Evolutionary conservation across 1,140 invertebrate species (phyloP), one percentile per base, ranked within the genome.

Genomic region (Limonius californicus): DNA sequence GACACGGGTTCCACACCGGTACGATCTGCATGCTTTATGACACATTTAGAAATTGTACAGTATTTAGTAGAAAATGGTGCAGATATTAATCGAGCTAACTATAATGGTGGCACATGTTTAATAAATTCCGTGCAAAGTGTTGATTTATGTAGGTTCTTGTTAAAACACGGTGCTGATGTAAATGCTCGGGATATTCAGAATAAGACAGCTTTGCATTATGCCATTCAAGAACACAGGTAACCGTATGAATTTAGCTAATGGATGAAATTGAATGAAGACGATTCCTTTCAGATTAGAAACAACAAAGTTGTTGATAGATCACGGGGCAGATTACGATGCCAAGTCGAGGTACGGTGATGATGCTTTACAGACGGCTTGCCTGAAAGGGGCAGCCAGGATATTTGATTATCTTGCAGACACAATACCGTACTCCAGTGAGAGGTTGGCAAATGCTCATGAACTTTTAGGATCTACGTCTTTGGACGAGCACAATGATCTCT

Each of bases 171-270:
- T 27, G 92, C 89, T 16, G 82, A 87, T 68, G 90, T 94, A 2
- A 94, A 96, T 80, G 90, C 92, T 0, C 83, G 85, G 19, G 94
- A 97, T 78, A 91, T 92, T 68, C 92, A 95, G 75, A 88, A 89
- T 68, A 95, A 95, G 78, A 92, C 93, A 64, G 94, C 93, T 21
- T 81, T 97, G 61, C 94, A 97, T 81, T 96, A 97, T 79, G 92
- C 94, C 0, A 94, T 95, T 64, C 91, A 94, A 72, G 93, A 94
- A 77, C 89, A 91, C 69, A 84, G 83, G 76, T 79, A 54, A 35
- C 6, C 3, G 18, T 60, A 55, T 4, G 2, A 20, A 30, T 21
- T 4, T 60, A 15, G 32, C n/a, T 8, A 8, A 35, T n/a, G n/a
- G n/a, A n/a, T 50, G 8, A n/a, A 9, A n/a, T 8, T 50, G 45